phyloP scores from a whole-genome alignment of 1,140 invertebrate species.

The Trissolcus basalis region DNA sequence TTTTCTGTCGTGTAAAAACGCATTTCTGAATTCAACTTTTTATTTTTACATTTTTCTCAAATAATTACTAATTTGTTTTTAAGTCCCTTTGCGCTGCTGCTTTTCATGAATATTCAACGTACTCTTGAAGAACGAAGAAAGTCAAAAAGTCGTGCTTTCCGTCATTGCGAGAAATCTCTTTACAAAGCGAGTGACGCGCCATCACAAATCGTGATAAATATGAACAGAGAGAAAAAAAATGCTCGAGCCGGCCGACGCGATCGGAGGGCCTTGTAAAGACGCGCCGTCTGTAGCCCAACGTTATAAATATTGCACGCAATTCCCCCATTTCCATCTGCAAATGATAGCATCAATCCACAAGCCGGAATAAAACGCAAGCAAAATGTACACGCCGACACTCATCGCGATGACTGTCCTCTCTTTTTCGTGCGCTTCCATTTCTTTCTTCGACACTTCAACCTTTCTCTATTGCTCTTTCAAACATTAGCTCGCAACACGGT shows the following conservation, averaged over 20 bases:
- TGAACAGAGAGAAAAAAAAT: slow-evolving; percentile 47
- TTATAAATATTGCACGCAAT: slow-evolving; percentile 59
- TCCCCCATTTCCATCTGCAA: slow-evolving; percentile 59
- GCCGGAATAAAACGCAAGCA: slow-evolving; percentile 48
- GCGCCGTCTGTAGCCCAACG: slow-evolving; percentile 16
- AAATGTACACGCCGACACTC: slow-evolving; percentile 38
- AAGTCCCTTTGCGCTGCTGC: no score
- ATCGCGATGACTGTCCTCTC: slow-evolving; percentile 44
- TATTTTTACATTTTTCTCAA: no score
- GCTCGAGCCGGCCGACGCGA: slow-evolving; percentile 28
- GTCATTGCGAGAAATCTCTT: slow-evolving; percentile 31
- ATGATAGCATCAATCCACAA: slow-evolving; percentile 63
- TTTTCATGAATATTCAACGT: slow-evolving; percentile 14
- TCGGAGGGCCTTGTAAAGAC: slow-evolving; percentile 34
- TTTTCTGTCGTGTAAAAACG: no score
- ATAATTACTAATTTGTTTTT: no score
- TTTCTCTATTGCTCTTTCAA: slow-evolving; percentile 30
- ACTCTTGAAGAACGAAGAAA: slow-evolving; percentile 11
- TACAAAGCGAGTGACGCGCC: slow-evolving; percentile 18
- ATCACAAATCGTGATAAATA: slow-evolving; percentile 48
- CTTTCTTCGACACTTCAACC: slow-evolving; percentile 45
- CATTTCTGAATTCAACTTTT: no score
- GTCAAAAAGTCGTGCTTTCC: slow-evolving; percentile 21
- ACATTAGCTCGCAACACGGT: slow-evolving; percentile 33
- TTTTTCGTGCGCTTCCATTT: slow-evolving; percentile 39